Base-by-base conservation (phyloP, 2,888 invertebrate species). In the Brenthis ino region DNA sequence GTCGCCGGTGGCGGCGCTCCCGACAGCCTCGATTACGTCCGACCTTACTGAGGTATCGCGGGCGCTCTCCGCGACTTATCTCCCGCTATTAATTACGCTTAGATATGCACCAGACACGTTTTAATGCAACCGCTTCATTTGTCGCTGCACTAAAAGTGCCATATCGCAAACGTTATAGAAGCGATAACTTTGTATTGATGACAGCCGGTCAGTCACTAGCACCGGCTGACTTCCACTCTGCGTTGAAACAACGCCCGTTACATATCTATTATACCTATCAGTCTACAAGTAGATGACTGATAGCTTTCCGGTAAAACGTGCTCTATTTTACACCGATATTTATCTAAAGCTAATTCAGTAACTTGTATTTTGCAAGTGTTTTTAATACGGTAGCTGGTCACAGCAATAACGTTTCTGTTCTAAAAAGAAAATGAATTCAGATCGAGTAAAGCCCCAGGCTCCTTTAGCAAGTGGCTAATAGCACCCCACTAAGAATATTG, bases 91-190 rank as follows among this genome's bases (percentile, higher is more conserved):
- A 91, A 93, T 93, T 93, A 92, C 86, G 82, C 82, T 80, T 82
- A 86, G 91, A 90, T 91, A 91, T 88, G 87, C 87, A 83, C 82
- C 79, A 85, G 92, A 90, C 91, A 89, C 90, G 89, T 91, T 91
- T 89, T 91, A 92, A 92, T 91, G 91, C 93, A 88, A 93, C 90
- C 86, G 89, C 93, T 92, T 93, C 92, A 93, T 93, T 91, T 89
- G 90, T 88, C 85, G 85, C 77, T 79, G 82, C 82, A 78, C 83
- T 82, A 81, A 85, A 85, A 90, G 89, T 89, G 86, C 89, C 85
- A 87, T 91, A 91, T 91, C 91, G 80, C 82, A 78, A 83, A 87
- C 85, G 85, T 84, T 87, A 84, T 82, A 85, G 79, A 73, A 76
- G 77, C 79, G 91, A 91, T 91, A 90, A 86, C 89, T 91, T 89